These are phyloP conservation scores for Nanorana parkeri DNA, from an alignment of 2,113 vertebrate species.

Conservation along the genomic window DNA sequence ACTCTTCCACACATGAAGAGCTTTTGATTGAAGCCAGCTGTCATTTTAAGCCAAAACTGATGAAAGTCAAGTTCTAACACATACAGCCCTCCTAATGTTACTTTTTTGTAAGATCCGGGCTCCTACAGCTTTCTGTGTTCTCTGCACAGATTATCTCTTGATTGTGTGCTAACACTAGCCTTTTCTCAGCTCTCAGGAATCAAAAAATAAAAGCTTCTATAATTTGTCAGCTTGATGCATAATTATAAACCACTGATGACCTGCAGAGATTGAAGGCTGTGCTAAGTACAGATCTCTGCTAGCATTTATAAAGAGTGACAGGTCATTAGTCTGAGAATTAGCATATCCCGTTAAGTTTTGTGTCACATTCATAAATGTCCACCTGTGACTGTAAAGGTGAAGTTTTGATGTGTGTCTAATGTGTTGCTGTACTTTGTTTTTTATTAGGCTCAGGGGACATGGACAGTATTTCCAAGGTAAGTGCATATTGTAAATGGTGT, in stretches of 20 bases:
- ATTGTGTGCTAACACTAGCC: too few species aligned
- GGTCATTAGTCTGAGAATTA: background rate
- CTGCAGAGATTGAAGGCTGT: background rate
- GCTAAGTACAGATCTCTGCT: background rate
- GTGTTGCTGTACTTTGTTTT: background rate
- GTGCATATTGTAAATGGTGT: slow-evolving; percentile 47
- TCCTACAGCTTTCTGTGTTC: too few species aligned
- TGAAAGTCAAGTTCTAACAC: too few species aligned
- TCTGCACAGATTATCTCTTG: too few species aligned
- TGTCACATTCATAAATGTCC: background rate
- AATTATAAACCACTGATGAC: background rate
- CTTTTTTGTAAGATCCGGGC: too few species aligned
- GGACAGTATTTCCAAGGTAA: slow-evolving; percentile 98
- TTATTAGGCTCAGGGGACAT: slow-evolving; percentile 93
- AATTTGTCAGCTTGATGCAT: background rate
- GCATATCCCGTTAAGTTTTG: background rate
- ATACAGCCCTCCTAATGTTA: too few species aligned
- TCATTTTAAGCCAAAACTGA: too few species aligned
- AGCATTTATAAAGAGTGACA: background rate
- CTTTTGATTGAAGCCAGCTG: too few species aligned
- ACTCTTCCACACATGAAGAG: too few species aligned
- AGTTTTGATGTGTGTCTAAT: background rate
- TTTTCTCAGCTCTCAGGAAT: too few species aligned
- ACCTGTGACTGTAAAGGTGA: background rate
- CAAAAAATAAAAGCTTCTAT: too few species aligned